Evolutionary conservation across 1,140 invertebrate species (phyloP).

Genomic region (Saxidomus purpurata): DNA sequence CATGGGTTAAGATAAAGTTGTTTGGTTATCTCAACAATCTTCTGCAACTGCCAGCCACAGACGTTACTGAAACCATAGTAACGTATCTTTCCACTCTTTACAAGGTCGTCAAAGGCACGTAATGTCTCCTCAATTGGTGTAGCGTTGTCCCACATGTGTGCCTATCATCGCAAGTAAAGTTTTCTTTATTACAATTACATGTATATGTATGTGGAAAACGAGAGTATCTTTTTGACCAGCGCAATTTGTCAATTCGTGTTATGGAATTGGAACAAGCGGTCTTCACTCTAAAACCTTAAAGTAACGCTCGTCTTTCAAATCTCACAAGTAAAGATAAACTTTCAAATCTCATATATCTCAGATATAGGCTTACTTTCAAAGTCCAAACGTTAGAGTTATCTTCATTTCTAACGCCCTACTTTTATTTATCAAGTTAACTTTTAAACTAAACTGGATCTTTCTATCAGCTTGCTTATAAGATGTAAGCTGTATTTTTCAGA

Average conservation of each 20-base stretch:
- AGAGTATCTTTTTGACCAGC: neutral
- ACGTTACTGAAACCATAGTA: slow-evolving; percentile 80
- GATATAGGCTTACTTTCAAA: too few species aligned
- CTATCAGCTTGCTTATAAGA: too few species aligned
- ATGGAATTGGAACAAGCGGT: neutral
- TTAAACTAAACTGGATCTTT: too few species aligned
- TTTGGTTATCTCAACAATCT: slow-evolving; percentile 73
- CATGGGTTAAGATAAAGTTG: slow-evolving; percentile 57
- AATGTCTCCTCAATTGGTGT: slow-evolving; percentile 79
- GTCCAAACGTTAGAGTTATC: too few species aligned
- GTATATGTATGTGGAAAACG: neutral
- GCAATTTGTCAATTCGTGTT: neutral
- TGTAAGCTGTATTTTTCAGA: too few species aligned
- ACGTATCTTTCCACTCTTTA: slow-evolving; percentile 76
- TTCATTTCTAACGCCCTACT: too few species aligned
- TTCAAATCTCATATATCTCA: too few species aligned
- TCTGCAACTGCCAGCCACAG: slow-evolving; percentile 81
- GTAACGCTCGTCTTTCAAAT: too few species aligned
- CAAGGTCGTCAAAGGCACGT: slow-evolving; percentile 75
- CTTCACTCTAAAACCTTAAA: too few species aligned
- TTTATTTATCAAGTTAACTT: too few species aligned
- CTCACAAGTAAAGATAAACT: too few species aligned
- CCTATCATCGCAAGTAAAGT: neutral
- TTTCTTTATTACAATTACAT: neutral
- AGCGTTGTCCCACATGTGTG: slow-evolving; percentile 71